Evolutionary conservation across 2,888 invertebrate genomes (phyloP).

Genomic region (Stomorhina lunata): DNA sequence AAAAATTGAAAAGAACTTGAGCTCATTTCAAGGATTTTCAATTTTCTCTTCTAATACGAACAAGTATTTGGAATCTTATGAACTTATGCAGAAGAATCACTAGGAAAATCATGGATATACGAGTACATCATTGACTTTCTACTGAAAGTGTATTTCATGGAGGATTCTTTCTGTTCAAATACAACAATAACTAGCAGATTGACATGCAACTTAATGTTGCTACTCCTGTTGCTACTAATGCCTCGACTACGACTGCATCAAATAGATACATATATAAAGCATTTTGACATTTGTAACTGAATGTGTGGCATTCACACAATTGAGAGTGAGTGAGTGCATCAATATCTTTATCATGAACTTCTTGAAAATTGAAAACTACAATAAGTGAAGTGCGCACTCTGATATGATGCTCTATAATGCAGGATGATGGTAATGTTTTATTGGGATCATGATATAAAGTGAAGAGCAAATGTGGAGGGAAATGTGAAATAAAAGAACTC

Average conservation of each 20-base stretch:
- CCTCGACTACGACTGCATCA: background rate
- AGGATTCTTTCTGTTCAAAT: background rate
- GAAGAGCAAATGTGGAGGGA: background rate
- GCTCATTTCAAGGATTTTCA: conserved; percentile 32
- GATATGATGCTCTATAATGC: background rate
- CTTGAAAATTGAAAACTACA: conserved; percentile 9
- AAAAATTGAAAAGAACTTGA: conserved; percentile 5
- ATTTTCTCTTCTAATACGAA: background rate
- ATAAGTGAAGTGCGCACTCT: background rate
- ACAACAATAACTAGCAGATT: background rate
- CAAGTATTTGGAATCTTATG: conserved; percentile 16
- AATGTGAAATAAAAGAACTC: too few relatives aligned
- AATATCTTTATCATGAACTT: background rate
- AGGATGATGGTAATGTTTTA: background rate
- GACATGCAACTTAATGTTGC: conserved; percentile 12
- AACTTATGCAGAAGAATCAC: background rate
- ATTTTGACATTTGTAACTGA: background rate
- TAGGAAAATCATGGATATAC: background rate
- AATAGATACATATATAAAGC: background rate
- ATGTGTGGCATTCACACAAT: background rate
- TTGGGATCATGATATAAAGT: background rate
- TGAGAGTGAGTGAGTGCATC: conserved; percentile 6
- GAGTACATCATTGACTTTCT: conserved; percentile 5
- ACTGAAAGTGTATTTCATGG: background rate
- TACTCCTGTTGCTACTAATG: conserved; percentile 1